These are phyloP conservation scores for Oryctolagus cuniculus DNA, from an alignment of 2,113 vertebrate genomes.

Conservation along the genomic window DNA sequence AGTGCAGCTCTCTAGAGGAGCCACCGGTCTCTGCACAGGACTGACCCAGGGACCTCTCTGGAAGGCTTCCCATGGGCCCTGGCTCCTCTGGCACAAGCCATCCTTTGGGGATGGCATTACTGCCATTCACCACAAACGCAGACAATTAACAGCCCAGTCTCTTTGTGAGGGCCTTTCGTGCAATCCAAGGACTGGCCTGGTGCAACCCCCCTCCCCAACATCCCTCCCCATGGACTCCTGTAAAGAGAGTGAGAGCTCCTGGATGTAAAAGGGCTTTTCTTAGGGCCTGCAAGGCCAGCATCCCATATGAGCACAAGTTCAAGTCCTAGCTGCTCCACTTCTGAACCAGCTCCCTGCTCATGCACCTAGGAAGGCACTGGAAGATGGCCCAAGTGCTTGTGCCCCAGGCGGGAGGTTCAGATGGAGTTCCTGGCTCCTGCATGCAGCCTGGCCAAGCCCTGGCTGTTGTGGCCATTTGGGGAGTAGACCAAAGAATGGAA, in stretches of 20 bases:
- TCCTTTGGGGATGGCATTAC: not conserved
- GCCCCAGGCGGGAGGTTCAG: too few relatives aligned
- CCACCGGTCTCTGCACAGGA: not conserved
- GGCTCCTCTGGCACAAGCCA: not conserved
- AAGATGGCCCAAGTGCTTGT: too few relatives aligned
- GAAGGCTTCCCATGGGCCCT: not conserved
- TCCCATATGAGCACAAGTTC: too few relatives aligned
- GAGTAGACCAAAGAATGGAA: too few relatives aligned
- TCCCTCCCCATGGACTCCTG: too few relatives aligned
- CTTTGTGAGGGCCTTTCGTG: conserved; percentile 14
- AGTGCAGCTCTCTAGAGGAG: not conserved
- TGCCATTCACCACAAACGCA: not conserved
- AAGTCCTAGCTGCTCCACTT: too few relatives aligned
- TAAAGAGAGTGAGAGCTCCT: not conserved
- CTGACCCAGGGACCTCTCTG: not conserved
- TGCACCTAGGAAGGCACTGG: too few relatives aligned
- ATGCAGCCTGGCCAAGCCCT: too few relatives aligned
- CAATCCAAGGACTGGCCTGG: conserved; percentile 21
- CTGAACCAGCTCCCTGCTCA: too few relatives aligned
- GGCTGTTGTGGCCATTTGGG: too few relatives aligned
- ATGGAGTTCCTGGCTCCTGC: too few relatives aligned
- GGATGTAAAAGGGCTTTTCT: conserved; percentile 62
- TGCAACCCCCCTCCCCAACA: not conserved
- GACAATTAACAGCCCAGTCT: not conserved
- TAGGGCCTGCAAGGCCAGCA: too few relatives aligned